These are phyloP conservation scores for Carposina sasakii DNA, from an alignment of 1,140 invertebrate genomes.

Conservation along the genomic window DNA sequence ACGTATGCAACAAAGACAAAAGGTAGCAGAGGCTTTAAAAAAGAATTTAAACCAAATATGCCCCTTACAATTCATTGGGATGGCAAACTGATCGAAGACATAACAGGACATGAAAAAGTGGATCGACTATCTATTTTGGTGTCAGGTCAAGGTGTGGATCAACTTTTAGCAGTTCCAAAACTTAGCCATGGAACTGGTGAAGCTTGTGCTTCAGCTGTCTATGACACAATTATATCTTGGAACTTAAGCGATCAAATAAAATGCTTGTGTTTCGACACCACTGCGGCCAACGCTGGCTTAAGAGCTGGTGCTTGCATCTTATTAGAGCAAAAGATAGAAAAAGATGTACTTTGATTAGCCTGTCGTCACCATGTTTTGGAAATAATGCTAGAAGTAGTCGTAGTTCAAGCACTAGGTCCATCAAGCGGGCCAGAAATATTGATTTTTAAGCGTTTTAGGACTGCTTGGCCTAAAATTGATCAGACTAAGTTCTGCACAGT, in stretches of 20 bases:
- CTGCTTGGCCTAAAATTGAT: constrained; percentile 28
- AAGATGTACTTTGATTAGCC: constrained; percentile 35
- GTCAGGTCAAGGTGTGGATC: constrained; percentile 26
- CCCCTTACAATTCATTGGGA: constrained; percentile 22
- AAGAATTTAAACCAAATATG: constrained; percentile 23
- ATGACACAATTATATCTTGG: constrained; percentile 24
- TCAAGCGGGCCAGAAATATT: constrained; percentile 31
- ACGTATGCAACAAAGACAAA: constrained; percentile 12
- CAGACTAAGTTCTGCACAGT: constrained; percentile 21
- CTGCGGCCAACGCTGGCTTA: constrained; percentile 36
- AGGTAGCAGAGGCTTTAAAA: constrained; percentile 23
- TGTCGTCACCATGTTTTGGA: constrained; percentile 39
- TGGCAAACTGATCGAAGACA: constrained; percentile 22
- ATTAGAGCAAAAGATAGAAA: constrained; percentile 34
- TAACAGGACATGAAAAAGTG: constrained; percentile 24
- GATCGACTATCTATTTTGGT: constrained; percentile 41
- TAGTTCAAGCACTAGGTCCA: constrained; percentile 21
- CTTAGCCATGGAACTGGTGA: constrained; percentile 27
- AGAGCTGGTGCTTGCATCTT: constrained; percentile 30
- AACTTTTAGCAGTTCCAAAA: constrained; percentile 39
- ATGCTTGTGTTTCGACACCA: constrained; percentile 47
- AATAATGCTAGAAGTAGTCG: constrained; percentile 3
- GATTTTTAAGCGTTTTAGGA: constrained; percentile 38
- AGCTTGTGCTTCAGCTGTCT: constrained; percentile 27
- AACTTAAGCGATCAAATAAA: constrained; percentile 28